Evolutionary conservation across 2,888 invertebrate genomes (phyloP), one percentile per base, ranked within the genome.

Genomic region (Blastobasis lacticolella): DNA sequence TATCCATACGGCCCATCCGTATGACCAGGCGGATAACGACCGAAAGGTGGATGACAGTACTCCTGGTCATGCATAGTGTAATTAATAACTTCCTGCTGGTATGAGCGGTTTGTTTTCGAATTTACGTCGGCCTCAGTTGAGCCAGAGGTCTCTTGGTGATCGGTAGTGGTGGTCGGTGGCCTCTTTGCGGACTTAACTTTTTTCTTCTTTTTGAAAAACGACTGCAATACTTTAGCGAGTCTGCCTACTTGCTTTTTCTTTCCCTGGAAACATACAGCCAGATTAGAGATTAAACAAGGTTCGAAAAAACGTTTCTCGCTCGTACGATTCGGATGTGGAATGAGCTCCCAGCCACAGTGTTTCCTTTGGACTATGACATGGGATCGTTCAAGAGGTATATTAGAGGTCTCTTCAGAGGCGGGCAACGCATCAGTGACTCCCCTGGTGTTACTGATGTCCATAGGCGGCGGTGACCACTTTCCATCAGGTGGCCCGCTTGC

Each of bases 11-110:
- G 42, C 7, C 50, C 44, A n/a, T 52, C 48, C 7, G 51, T 48
- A 4, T 37, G 62, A 5, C 46, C 53, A 38, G 42, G n/a, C 7
- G 59, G 53, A 5, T 59, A 60, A 4, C 65, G 63, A 2, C 68
- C 51, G 3, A 73, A 75, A 2, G 77, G 81, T 5, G 65, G 66
- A 6, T 63, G 67, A 46, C 66, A 73, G 51, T 71, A 82, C 49
- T 82, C 73, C 49, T 81, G 79, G 3, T 64, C 71, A 52, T 79
- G 69, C 77, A 84, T 73, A 60, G 69, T 63, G 50, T 83, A 86
- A 58, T 75, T 78, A 0, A 67, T 64, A n/a, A 83, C 53, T 2
- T 82, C 64, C 58, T 85, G 86, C 41, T 64, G 67, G 51, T 69
- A 84, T 1, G 78, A 76, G 8, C 74, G 56, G 55, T 60, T 23